A percentile compares a stretch with the other conserved stretches of the same genome.
phyloP scores from a whole-genome alignment of 1,140 invertebrate species.

The Trachymyrmex cornetzi region DNA sequence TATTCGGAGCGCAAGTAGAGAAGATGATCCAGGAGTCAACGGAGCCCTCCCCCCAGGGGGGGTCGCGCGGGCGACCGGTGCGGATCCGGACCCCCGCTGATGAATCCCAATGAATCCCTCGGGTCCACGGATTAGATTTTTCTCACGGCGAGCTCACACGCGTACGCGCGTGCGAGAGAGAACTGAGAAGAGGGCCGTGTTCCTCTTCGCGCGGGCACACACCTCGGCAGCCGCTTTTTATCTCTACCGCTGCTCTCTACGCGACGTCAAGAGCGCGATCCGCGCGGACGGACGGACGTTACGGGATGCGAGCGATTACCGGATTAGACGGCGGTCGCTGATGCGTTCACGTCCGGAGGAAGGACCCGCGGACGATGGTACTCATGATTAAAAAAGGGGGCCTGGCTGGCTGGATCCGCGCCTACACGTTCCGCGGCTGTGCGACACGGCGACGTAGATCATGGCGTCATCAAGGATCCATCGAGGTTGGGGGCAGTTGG shows the following conservation, averaged over 20 bases:
- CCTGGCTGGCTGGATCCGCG: constrained; percentile 41
- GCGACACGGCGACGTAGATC: constrained; percentile 55
- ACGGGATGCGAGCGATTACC: constrained; percentile 45
- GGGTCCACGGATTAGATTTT: background rate
- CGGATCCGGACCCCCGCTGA: constrained; percentile 18
- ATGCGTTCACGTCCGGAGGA: constrained; percentile 35
- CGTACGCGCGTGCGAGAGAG: background rate
- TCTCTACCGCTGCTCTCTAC: constrained; percentile 21
- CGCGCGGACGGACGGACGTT: background rate
- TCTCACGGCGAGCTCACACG: background rate
- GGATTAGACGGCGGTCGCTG: constrained; percentile 12
- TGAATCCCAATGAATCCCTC: background rate
- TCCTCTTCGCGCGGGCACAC: constrained; percentile 12
- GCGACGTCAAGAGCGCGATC: background rate
- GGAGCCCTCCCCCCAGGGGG: constrained; percentile 6
- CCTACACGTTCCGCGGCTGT: constrained; percentile 31
- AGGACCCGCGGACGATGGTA: constrained; percentile 40
- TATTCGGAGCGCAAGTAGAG: constrained; percentile 21
- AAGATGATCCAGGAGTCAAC: constrained; percentile 26
- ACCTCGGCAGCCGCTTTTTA: constrained; percentile 48
- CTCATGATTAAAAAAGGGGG: constrained; percentile 50
- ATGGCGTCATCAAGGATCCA: constrained; percentile 52
- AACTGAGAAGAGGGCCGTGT: background rate
- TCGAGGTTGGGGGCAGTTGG: constrained; percentile 21
- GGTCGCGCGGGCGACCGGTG: constrained; percentile 36